These are phyloP conservation scores for Bellardia bayeri DNA, from an alignment of 2,888 invertebrate genomes.

Conservation along the genomic window DNA sequence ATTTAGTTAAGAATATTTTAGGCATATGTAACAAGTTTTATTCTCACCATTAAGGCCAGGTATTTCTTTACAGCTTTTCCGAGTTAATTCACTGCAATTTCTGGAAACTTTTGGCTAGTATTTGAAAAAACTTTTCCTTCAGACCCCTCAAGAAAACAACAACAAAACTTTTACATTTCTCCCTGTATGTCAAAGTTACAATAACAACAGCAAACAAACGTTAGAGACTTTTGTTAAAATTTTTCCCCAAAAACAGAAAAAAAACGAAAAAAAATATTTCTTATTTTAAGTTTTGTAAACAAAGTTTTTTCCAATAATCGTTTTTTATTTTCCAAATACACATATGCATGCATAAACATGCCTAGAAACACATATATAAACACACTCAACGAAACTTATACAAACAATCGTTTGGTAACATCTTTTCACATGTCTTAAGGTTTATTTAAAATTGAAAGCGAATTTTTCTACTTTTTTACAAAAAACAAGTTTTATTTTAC, in stretches of 20 bases:
- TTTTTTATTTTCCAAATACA: conserved; percentile 53
- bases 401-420: conserved; percentile 46
- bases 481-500: conserved; percentile 53
- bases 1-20: too few relatives aligned
- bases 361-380: conserved; percentile 23
- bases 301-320: conserved; percentile 68
- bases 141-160: neutral
- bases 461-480: conserved; percentile 38
- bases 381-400: neutral
- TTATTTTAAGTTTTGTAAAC: conserved; percentile 63
- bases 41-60: too few relatives aligned
- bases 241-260: conserved; percentile 6
- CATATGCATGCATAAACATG: conserved; percentile 52
- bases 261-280: conserved; percentile 25
- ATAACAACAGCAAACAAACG: conserved; percentile 11
- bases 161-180: conserved; percentile 17
- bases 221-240: conserved; percentile 48
- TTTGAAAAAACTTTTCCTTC: neutral
- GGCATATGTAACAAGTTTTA: too few relatives aligned
- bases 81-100: too few relatives aligned
- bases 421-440: conserved; percentile 58
- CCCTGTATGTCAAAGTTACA: conserved; percentile 39
- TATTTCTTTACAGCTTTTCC: too few relatives aligned
- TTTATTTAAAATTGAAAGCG: conserved; percentile 67
- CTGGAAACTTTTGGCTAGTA: too few relatives aligned